Percentiles rank a stretch among this genome's conserved stretches.
Evolutionary conservation across 2,113 vertebrate species (phyloP).

Genomic region (Furnarius figulus): DNA sequence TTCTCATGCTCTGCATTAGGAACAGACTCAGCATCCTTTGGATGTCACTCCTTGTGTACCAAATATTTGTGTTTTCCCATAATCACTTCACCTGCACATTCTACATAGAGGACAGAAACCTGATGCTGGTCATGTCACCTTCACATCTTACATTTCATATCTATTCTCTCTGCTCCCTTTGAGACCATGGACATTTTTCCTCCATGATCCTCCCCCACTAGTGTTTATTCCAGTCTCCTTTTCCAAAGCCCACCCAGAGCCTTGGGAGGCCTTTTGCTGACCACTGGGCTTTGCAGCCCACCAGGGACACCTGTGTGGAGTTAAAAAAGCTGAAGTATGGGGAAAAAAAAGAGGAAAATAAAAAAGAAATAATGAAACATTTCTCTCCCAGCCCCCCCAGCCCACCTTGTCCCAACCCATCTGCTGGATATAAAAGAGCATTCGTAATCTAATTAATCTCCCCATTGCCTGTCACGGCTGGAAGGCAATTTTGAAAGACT

Average conservation of each 20-base stretch:
- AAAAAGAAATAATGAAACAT: not conserved
- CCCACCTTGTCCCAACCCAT: conserved; percentile 40
- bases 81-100: not conserved
- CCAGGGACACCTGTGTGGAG: not conserved
- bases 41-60: not conserved
- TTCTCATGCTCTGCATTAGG: not conserved
- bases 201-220: not conserved
- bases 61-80: not conserved
- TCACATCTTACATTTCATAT: accelerated
- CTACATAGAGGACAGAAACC: not conserved
- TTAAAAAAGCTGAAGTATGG: not conserved
- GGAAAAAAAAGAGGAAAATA: not conserved
- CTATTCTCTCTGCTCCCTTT: not conserved
- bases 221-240: not conserved
- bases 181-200: not conserved
- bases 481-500: conserved; percentile 71
- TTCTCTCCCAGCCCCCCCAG: not conserved
- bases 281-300: not conserved
- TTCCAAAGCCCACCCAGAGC: not conserved
- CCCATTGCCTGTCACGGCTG: conserved; percentile 56
- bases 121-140: not conserved
- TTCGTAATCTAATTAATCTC: conserved; percentile 68
- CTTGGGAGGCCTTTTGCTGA: not conserved
- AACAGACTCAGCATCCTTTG: not conserved
- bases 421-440: conserved; percentile 61